These are phyloP conservation scores for Lithodes maja DNA, from an alignment of 2,888 invertebrate genomes.

Conservation along the genomic window DNA sequence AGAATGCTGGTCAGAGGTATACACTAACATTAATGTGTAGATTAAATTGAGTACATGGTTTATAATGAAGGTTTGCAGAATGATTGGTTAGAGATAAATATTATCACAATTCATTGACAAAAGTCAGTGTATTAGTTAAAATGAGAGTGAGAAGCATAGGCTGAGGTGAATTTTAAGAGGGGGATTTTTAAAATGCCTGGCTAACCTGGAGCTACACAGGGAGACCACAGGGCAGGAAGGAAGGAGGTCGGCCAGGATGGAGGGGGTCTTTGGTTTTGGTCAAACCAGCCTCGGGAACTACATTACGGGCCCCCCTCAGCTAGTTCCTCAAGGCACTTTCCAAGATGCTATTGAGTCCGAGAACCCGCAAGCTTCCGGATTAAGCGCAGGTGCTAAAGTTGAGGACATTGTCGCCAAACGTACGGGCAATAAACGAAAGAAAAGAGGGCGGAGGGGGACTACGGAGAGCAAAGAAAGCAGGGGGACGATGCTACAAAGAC, in stretches of 20 bases:
- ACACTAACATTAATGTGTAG: too few species aligned
- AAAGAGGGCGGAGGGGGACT: conserved; percentile 32
- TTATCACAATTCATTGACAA: too few species aligned
- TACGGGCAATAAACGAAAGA: conserved; percentile 58
- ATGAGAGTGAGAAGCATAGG: too few species aligned
- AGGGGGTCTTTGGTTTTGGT: neutral
- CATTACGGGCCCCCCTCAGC: conserved; percentile 35
- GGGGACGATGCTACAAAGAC: conserved; percentile 39
- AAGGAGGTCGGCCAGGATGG: neutral
- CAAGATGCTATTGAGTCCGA: conserved; percentile 41
- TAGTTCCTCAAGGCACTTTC: conserved; percentile 40
- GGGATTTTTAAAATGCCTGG: too few species aligned
- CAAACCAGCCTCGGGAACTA: conserved; percentile 13
- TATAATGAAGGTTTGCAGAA: too few species aligned
- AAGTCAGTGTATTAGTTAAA: too few species aligned
- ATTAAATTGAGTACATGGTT: too few species aligned
- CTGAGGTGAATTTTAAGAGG: too few species aligned
- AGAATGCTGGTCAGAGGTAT: too few species aligned
- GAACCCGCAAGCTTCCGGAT: conserved; percentile 61
- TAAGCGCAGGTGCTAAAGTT: conserved; percentile 62
- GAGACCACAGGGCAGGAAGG: neutral
- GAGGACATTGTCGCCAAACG: conserved; percentile 56
- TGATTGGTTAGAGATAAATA: too few species aligned
- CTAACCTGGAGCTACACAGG: neutral
- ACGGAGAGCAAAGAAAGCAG: conserved; percentile 33